Conservation (phyloP, 2,113 vertebrate genomes). For the Meriones unguiculatus region DNA sequence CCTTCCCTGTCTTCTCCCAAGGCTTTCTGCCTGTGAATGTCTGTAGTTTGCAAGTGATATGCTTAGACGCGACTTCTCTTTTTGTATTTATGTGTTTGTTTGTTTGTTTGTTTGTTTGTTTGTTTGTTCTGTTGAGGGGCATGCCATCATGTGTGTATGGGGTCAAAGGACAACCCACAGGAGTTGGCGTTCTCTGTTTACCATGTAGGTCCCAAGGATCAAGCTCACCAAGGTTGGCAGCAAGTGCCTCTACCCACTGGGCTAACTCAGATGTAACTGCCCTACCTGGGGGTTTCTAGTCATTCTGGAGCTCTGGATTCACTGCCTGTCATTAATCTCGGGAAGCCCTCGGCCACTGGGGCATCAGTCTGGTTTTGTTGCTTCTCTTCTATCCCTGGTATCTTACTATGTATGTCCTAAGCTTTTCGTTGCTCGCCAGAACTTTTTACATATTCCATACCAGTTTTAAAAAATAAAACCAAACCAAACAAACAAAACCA, state of each 20-base stretch:
- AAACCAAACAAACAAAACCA: no score
- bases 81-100: neutral
- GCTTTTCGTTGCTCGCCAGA: neutral
- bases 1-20: neutral
- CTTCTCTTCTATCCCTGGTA: neutral
- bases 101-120: neutral
- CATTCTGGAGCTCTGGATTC: neutral
- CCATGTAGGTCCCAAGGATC: no score
- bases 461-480: no score
- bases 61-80: neutral
- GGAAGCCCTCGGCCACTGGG: neutral
- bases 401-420: neutral
- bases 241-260: neutral
- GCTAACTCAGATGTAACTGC: neutral
- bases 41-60: neutral
- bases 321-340: neutral
- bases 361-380: neutral
- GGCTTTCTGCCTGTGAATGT: constrained; percentile 6
- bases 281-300: neutral
- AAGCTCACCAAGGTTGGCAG: neutral
- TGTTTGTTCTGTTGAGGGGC: neutral
- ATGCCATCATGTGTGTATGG: neutral
- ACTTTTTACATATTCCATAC: neutral
- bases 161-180: neutral
- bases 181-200: neutral